phyloP scores from a whole-genome alignment of 1,140 invertebrate genomes.

The Anagrus nilaparvatae region DNA sequence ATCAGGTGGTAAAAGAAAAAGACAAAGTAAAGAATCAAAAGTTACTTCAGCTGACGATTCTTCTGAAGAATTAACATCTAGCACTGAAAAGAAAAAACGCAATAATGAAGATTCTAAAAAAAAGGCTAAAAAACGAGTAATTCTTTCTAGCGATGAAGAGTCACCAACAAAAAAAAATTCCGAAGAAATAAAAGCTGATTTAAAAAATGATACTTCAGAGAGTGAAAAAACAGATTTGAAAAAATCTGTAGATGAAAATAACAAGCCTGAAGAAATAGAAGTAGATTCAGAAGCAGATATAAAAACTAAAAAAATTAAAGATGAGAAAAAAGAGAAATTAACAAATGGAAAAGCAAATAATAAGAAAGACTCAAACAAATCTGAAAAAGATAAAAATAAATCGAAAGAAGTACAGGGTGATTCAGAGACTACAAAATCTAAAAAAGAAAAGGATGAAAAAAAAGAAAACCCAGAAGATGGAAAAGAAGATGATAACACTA shows the following conservation, averaged over 20 bases:
- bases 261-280: constrained; percentile 1
- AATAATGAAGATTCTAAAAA: not conserved
- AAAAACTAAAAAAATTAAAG: too few relatives aligned
- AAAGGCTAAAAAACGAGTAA: not conserved
- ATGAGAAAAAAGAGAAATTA: not conserved
- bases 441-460: not conserved
- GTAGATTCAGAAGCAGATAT: constrained; percentile 4
- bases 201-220: constrained; percentile 3
- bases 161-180: constrained; percentile 6
- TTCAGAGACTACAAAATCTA: not conserved
- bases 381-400: constrained; percentile 4
- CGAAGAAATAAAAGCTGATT: constrained; percentile 11
- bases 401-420: constrained; percentile 3
- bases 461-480: not conserved
- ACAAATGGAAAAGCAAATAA: constrained; percentile 9
- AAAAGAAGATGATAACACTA: constrained; percentile 1
- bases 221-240: constrained; percentile 1
- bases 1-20: not conserved
- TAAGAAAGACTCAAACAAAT: constrained; percentile 6
- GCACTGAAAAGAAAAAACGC: not conserved
- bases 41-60: not conserved
- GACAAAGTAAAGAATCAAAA: not conserved
- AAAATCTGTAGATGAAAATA: constrained; percentile 14
- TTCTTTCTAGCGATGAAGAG: constrained; percentile 1
- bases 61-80: not conserved